These are phyloP conservation scores for Caracal caracal DNA, from an alignment of 2,113 vertebrate genomes.

Conservation along the genomic window DNA sequence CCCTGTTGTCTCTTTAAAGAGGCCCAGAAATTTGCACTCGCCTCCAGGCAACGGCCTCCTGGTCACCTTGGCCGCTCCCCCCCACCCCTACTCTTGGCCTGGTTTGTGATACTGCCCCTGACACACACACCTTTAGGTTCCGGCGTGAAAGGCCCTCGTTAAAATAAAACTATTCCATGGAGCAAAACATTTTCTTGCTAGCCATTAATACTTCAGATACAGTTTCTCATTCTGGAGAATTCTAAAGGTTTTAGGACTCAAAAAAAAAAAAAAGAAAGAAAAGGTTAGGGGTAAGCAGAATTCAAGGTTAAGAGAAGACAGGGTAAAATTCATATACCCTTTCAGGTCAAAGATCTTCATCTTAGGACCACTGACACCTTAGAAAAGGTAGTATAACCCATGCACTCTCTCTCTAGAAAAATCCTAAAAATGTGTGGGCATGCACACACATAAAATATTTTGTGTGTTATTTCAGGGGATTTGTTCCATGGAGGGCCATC, in stretches of 20 bases:
- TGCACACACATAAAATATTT: neutral
- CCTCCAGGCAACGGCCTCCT: neutral
- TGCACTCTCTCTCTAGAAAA: neutral
- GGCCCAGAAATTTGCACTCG: neutral
- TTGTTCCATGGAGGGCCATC: neutral
- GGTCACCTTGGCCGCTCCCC: neutral
- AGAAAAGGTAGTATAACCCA: neutral
- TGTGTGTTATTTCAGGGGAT: neutral
- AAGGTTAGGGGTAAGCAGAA: neutral
- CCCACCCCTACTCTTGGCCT: neutral
- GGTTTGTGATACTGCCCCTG: neutral
- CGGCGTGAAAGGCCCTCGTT: neutral
- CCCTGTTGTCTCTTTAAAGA: neutral
- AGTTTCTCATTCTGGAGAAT: conserved; percentile 5
- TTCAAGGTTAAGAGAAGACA: neutral
- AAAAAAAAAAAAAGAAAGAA: neutral
- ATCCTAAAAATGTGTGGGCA: neutral
- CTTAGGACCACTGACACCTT: neutral
- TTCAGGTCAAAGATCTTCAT: neutral
- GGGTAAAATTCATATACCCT: conserved; percentile 4
- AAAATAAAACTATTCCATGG: neutral
- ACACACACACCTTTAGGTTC: neutral
- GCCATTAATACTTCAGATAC: neutral
- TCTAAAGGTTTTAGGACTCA: neutral
- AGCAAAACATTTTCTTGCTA: neutral